Base-by-base conservation (phyloP, 2,888 invertebrate species). In the Pollenia amentaria region DNA sequence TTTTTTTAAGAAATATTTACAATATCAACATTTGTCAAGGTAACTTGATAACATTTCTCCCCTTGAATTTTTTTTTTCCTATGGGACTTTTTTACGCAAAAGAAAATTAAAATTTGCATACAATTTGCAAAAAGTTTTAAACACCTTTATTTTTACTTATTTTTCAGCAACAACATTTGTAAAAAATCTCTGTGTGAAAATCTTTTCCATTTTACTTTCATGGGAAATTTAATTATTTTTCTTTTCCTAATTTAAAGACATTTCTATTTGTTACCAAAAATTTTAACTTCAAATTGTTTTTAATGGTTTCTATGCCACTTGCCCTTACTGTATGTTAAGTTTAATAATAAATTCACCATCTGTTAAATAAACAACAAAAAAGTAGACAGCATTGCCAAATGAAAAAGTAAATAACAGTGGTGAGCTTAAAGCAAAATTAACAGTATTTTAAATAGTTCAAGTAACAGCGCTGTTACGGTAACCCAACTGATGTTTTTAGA, bases 181-280 rank as follows among this genome's bases (percentile, higher is more conserved):
- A 14, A 1, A n/a, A 67, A 73, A 84, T 84, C 84, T 79, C 44
- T 21, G 72, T 85, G 81, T 21, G 85, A 81, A 85, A 18, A 85
- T 85, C 85, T 85, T 46, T 44, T 42, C 1, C 14, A 51, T 51
- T 42, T 51, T 51, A 48, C 18, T 81, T 70, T 70, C 46, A 73
- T 79, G 70, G 18, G 64, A 82, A 76, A 60, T 57, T 76, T 64
- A 76, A 57, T 55, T 67, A 8, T 51, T 51, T 38, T 76, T 42
- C 12, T 18, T 62, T 14, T 40, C 16, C 44, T 44, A 9, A 14
- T 0, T 29, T 18, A 3, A 40, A 65, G 1, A 53, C 2, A 64
- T 62, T 79, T 79, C 16, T 42, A 57, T 48, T 57, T 67, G 65
- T 40, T 51, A 38, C 4, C 62, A 21, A 46, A 67, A 7, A 46